Conservation (phyloP, 2,888 invertebrate species). For the Oscheius sp. region DNA sequence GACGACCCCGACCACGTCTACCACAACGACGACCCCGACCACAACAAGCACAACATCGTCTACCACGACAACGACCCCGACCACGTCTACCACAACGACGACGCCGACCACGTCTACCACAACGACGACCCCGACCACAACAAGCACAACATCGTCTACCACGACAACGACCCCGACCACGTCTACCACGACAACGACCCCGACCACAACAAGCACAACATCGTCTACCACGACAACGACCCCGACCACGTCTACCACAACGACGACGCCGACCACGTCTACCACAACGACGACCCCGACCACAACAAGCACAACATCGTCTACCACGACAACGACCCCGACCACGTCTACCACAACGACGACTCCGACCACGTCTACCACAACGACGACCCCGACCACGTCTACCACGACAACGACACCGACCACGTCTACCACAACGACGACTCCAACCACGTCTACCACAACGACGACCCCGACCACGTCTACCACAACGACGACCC, state of each 20-base stretch:
- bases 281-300: neutral
- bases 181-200: neutral
- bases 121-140: constrained; percentile 4
- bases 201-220: constrained; percentile 4
- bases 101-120: neutral
- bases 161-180: neutral
- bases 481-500: neutral
- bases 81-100: neutral
- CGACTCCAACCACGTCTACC: neutral
- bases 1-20: neutral
- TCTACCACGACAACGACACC: constrained; percentile 7
- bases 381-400: constrained; percentile 10
- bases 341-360: neutral
- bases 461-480: neutral
- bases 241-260: neutral
- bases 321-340: neutral
- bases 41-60: neutral
- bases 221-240: neutral
- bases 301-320: neutral
- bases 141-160: neutral
- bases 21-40: constrained; percentile 3
- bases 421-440: neutral
- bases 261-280: neutral
- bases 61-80: neutral
- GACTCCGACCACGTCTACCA: neutral